Evolutionary conservation across 2,797 vertebrate species (phyloP).

Genomic region (Propithecus deckenii): DNA sequence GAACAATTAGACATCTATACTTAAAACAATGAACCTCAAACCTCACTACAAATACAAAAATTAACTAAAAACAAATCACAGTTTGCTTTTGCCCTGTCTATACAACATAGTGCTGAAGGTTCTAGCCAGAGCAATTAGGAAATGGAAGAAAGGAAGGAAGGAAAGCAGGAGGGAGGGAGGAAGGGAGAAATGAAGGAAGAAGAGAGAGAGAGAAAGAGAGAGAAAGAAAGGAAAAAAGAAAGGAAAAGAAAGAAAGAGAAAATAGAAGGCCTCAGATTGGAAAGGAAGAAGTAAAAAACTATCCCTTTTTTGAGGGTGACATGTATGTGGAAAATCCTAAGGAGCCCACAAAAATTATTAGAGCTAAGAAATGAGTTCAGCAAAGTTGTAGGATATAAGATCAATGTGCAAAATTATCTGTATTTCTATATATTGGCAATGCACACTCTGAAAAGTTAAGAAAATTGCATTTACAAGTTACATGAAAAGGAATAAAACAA

Average conservation of each 20-base stretch:
- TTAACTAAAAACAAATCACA: not conserved
- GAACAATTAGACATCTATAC: not conserved
- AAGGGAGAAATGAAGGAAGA: too few species aligned
- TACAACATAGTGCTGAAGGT: not conserved
- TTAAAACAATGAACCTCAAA: not conserved
- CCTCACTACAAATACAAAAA: not conserved
- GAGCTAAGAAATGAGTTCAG: not conserved
- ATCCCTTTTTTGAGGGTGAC: not conserved
- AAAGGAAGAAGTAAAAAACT: conserved; percentile 1
- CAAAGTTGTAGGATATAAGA: not conserved
- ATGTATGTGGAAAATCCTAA: not conserved
- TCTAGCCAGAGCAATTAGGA: not conserved
- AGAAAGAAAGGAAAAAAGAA: too few species aligned
- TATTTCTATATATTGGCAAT: not conserved
- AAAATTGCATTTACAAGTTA: not conserved
- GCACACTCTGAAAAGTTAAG: not conserved
- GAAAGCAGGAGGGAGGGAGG: too few species aligned
- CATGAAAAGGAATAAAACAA: not conserved
- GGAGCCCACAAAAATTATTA: not conserved
- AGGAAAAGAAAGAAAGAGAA: not conserved
- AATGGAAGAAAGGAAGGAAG: too few species aligned
- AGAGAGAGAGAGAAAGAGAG: too few species aligned
- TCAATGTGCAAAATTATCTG: not conserved
- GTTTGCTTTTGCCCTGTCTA: not conserved
- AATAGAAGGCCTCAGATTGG: not conserved